Evolutionary conservation across 2,113 vertebrate genomes (phyloP).

Genomic region (Nesogale talazaci): DNA sequence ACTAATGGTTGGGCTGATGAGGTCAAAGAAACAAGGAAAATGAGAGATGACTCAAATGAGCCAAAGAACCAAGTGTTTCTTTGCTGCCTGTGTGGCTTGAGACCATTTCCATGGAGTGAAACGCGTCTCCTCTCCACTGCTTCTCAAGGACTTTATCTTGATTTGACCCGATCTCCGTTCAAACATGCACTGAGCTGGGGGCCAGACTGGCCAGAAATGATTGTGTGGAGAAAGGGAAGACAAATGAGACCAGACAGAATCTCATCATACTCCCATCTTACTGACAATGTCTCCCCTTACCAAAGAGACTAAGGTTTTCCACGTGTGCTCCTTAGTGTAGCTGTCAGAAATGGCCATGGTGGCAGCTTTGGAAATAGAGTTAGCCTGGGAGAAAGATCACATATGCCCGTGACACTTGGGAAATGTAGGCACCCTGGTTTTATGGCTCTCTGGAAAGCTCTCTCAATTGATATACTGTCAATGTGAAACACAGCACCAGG

Average conservation of each 20-base stretch:
- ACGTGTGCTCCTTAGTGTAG: background rate
- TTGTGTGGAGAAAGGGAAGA: background rate
- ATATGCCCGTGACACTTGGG: background rate
- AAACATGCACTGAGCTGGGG: background rate
- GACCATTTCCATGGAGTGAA: background rate
- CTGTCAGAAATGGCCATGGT: background rate
- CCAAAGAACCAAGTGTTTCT: background rate
- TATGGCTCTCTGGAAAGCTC: background rate
- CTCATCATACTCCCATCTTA: background rate
- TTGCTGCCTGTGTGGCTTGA: conserved; percentile 9
- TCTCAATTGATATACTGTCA: conserved; percentile 3
- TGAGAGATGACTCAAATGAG: background rate
- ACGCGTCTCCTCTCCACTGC: background rate
- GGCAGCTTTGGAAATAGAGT: background rate
- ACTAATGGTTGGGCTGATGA: no score
- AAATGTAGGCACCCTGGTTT: background rate
- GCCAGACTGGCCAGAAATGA: background rate
- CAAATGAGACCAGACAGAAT: background rate
- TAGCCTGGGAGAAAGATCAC: background rate
- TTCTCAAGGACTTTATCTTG: background rate
- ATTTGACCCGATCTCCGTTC: background rate
- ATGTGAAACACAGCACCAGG: background rate
- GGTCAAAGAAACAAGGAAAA: background rate
- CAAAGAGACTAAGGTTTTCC: background rate
- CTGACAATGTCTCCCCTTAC: background rate